Conservation (phyloP, 2,888 invertebrate species). For the Myathropa florea region DNA sequence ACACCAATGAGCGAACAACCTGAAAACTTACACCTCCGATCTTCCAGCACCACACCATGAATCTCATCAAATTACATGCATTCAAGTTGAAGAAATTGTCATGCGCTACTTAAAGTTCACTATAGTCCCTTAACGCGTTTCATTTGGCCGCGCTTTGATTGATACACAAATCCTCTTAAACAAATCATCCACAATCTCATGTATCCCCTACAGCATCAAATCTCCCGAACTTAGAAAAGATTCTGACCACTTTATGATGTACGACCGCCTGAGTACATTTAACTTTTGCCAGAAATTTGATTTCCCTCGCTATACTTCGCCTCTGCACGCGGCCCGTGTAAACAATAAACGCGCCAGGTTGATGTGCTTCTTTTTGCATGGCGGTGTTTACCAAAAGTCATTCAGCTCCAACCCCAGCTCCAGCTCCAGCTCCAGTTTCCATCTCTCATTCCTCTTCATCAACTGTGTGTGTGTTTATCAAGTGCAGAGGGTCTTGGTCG, state of each 20-base stretch:
- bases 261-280: not conserved
- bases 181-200: too few species aligned
- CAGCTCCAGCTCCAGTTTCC: not conserved
- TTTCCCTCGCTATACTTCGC: not conserved
- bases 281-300: not conserved
- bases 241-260: constrained; percentile 6
- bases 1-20: too few species aligned
- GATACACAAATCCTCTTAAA: too few species aligned
- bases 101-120: too few species aligned
- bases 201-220: too few species aligned
- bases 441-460: not conserved
- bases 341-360: not conserved
- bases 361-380: not conserved
- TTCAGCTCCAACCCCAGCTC: not conserved
- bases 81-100: too few species aligned
- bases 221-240: not conserved
- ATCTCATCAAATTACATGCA: too few species aligned
- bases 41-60: too few species aligned
- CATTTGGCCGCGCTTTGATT: too few species aligned
- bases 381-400: not conserved
- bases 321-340: not conserved
- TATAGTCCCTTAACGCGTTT: too few species aligned
- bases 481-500: not conserved
- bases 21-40: too few species aligned
- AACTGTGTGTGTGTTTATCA: not conserved